phyloP scores from a whole-genome alignment of 2,797 vertebrate species.

The Lateolabrax maculatus region DNA sequence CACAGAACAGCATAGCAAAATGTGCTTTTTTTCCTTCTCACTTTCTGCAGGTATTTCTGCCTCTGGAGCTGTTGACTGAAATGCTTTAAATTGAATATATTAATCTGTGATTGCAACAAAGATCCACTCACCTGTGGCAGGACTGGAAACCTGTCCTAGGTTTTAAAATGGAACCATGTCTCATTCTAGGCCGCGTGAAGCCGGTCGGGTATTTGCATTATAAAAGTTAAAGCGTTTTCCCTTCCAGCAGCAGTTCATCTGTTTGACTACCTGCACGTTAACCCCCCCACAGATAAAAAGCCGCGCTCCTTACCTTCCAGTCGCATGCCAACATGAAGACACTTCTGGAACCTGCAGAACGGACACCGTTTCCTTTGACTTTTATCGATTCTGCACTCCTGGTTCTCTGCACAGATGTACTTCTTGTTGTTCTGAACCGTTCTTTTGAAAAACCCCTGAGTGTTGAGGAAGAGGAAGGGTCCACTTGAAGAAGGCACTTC shows the following conservation, averaged over 20 bases:
- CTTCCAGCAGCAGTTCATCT: not conserved
- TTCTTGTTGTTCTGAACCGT: conserved; percentile 96
- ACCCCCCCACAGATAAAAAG: too few relatives aligned
- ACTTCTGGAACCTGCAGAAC: conserved; percentile 96
- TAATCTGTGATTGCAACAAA: too few relatives aligned
- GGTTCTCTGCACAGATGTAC: conserved; percentile 92
- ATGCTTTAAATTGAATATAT: too few relatives aligned
- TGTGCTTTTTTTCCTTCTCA: too few relatives aligned
- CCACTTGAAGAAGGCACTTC: not conserved
- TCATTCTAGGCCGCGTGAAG: not conserved
- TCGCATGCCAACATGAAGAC: conserved; percentile 93
- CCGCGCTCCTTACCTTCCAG: conserved; percentile 88
- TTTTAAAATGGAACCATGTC: not conserved
- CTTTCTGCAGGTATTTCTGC: too few relatives aligned
- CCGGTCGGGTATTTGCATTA: not conserved
- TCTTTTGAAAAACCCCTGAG: conserved; percentile 95
- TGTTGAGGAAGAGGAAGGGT: not conserved
- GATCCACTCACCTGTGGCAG: too few relatives aligned
- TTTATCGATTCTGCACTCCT: conserved; percentile 93
- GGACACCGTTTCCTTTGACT: conserved; percentile 92
- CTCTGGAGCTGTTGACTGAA: too few relatives aligned
- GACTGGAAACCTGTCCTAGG: too few relatives aligned
- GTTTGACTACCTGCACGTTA: too few relatives aligned
- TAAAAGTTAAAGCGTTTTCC: not conserved
- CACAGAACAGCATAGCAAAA: too few relatives aligned